A percentile compares a stretch with the other conserved stretches of the same genome.
Evolutionary conservation across 2,797 vertebrate species (phyloP).

Genomic region (Centropyge bicolor): DNA sequence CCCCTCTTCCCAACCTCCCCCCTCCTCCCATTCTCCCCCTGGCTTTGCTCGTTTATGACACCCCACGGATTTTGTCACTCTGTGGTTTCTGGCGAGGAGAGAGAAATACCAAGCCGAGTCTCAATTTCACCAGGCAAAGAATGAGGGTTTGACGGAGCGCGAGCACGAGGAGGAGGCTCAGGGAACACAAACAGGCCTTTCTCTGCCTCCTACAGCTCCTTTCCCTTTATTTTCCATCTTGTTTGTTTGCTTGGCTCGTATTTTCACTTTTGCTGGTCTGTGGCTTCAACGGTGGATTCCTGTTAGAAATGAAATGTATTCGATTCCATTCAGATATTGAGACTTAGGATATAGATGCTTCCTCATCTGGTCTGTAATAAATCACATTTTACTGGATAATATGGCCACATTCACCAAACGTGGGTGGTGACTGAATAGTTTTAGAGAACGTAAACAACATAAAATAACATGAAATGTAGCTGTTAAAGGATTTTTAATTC

Average conservation of each 20-base stretch:
- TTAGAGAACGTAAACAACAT: neutral
- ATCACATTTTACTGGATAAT: neutral
- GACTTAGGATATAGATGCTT: neutral
- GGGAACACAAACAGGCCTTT: slow-evolving; percentile 72
- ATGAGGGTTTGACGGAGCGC: slow-evolving; percentile 58
- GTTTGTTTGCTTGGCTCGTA: slow-evolving; percentile 49
- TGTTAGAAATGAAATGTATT: slow-evolving; percentile 23
- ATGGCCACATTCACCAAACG: neutral
- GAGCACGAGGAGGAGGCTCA: slow-evolving; percentile 60
- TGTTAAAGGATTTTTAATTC: neutral
- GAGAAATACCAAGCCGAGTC: slow-evolving; percentile 88
- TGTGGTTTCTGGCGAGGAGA: slow-evolving; percentile 91
- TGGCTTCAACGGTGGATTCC: slow-evolving; percentile 25
- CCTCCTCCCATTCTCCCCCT: slow-evolving; percentile 68
- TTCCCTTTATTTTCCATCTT: slow-evolving; percentile 60
- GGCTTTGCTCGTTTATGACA: slow-evolving; percentile 87
- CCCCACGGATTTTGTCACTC: slow-evolving; percentile 94
- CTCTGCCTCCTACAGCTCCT: slow-evolving; percentile 57
- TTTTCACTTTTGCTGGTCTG: slow-evolving; percentile 32
- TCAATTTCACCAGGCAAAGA: slow-evolving; percentile 87
- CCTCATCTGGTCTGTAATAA: neutral
- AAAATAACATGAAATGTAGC: neutral
- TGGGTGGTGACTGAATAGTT: neutral
- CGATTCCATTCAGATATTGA: slow-evolving; percentile 9
- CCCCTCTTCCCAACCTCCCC: slow-evolving; percentile 60